Evolutionary conservation across 37 sponge, comb jelly and placozoan species (phyloP).

Genomic region (Cladorhizidae sp.): DNA sequence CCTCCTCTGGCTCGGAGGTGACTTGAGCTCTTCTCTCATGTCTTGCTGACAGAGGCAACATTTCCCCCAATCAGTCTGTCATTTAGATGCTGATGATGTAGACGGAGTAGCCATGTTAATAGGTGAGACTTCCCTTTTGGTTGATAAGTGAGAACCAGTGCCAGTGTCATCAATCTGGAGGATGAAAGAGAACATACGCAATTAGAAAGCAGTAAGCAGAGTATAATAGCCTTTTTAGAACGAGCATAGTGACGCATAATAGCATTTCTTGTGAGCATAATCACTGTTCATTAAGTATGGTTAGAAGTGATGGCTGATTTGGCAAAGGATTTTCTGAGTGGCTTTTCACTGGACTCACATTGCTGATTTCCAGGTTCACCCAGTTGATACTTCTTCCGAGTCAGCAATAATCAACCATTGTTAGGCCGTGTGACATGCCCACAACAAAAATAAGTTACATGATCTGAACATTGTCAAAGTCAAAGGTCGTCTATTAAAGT

Average conservation of each 20-base stretch:
- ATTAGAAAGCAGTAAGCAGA: constrained; percentile 3
- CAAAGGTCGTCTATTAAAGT: background rate
- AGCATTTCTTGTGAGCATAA: background rate
- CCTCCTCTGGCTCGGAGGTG: background rate
- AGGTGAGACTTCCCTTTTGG: background rate
- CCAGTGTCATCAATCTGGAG: background rate
- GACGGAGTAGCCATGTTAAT: background rate
- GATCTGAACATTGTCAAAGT: background rate
- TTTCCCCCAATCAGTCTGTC: background rate
- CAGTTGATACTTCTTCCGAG: background rate
- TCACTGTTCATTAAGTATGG: background rate
- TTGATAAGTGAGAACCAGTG: background rate
- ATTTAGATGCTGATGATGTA: constrained; percentile 3
- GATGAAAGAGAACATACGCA: background rate
- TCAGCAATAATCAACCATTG: constrained; percentile 1
- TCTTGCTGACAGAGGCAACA: background rate
- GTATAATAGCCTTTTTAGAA: background rate
- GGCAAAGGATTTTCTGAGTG: constrained; percentile 4
- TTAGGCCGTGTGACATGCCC: background rate
- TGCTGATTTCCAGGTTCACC: background rate
- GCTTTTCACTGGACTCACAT: background rate
- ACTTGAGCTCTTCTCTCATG: constrained; percentile 1
- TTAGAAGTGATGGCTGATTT: background rate
- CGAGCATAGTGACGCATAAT: background rate
- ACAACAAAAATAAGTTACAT: background rate